Conservation (phyloP, 2,113 vertebrate species). For the Nothoprocta pentlandii region DNA sequence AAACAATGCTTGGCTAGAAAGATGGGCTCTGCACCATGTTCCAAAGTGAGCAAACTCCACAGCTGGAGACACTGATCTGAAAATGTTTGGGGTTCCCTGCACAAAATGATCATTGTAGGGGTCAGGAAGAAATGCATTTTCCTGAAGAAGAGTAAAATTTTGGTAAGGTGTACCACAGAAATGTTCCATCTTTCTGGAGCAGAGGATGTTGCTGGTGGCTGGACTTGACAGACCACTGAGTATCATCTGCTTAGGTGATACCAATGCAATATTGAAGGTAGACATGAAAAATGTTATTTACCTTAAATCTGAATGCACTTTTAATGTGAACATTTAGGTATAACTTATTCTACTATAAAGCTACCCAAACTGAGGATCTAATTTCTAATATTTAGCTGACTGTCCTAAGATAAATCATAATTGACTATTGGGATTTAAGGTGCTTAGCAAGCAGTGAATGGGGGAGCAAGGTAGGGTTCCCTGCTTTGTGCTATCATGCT, state of each 20-base stretch:
- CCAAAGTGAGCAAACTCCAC: background rate
- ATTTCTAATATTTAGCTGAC: rapidly evolving
- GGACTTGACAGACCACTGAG: background rate
- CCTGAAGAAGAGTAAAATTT: background rate
- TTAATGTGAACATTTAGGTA: rapidly evolving
- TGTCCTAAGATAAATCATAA: background rate
- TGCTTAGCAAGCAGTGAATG: background rate
- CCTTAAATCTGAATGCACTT: background rate
- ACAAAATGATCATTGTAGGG: background rate
- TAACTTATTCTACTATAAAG: background rate
- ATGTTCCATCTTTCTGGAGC: background rate
- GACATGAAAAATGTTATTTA: background rate
- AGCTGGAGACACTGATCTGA: conserved; percentile 15
- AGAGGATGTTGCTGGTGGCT: background rate
- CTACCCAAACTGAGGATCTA: background rate
- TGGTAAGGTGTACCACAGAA: background rate
- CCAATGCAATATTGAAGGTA: background rate
- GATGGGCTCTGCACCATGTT: background rate
- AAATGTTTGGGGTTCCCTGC: background rate
- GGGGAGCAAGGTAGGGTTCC: background rate
- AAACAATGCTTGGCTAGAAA: conserved; percentile 55
- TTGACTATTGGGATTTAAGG: background rate
- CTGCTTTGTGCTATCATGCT: background rate
- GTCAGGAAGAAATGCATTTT: background rate
- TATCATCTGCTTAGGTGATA: background rate